Evolutionary conservation across 1,140 invertebrate genomes (phyloP).

Genomic region (Formica selysi): DNA sequence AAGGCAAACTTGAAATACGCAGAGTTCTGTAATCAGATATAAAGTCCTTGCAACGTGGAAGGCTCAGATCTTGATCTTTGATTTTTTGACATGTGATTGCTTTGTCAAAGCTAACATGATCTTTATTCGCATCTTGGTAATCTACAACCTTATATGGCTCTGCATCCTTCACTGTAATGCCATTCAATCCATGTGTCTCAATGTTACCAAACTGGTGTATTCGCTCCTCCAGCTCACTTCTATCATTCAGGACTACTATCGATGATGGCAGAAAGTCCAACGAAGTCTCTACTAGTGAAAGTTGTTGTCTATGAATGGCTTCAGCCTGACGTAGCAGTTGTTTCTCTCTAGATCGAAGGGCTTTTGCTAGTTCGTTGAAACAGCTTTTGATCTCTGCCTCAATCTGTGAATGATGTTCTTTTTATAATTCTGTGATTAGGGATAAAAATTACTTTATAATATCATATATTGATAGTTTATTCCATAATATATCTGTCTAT

Average conservation of each 20-base stretch:
- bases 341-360: constrained; percentile 85
- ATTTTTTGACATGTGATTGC: constrained; percentile 79
- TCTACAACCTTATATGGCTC: constrained; percentile 84
- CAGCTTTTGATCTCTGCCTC: constrained; percentile 85
- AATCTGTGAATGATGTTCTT: constrained; percentile 80
- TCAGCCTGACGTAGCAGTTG: constrained; percentile 87
- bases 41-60: constrained; percentile 45
- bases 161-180: constrained; percentile 81
- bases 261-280: constrained; percentile 78
- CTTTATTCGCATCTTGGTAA: constrained; percentile 84
- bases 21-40: constrained; percentile 42
- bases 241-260: constrained; percentile 80
- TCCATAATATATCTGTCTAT: background rate
- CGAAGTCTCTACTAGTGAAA: constrained; percentile 82
- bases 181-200: constrained; percentile 85
- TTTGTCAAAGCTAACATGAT: constrained; percentile 87
- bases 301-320: constrained; percentile 85
- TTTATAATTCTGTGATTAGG: background rate
- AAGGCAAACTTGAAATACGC: constrained; percentile 27
- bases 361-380: constrained; percentile 84
- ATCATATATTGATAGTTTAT: background rate
- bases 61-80: background rate
- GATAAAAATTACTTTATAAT: background rate
- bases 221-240: constrained; percentile 81
- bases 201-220: constrained; percentile 86